These are phyloP conservation scores for Siderastrea siderea DNA, from an alignment of 92 coral and sea anemone species.

Conservation along the genomic window DNA sequence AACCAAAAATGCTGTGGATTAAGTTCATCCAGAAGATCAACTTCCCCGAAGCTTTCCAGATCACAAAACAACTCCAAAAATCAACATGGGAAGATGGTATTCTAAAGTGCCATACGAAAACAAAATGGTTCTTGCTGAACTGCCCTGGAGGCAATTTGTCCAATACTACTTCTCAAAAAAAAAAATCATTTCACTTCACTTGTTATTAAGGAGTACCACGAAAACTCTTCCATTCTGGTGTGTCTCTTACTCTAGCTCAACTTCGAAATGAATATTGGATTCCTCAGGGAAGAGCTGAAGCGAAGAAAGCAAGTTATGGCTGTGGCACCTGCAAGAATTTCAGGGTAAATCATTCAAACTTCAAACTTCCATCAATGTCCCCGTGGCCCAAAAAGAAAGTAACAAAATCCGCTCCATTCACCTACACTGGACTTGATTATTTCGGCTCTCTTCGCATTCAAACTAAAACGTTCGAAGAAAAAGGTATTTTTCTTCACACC, in stretches of 20 bases:
- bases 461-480: background rate
- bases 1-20: too few relatives aligned
- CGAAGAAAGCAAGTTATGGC: background rate
- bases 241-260: background rate
- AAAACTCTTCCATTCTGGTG: background rate
- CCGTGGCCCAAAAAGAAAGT: conserved; percentile 15
- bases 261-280: conserved; percentile 5
- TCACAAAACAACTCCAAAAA: too few relatives aligned
- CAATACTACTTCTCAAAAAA: too few relatives aligned
- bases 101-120: too few relatives aligned
- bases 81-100: too few relatives aligned
- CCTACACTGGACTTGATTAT: background rate
- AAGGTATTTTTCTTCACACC: background rate
- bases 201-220: too few relatives aligned
- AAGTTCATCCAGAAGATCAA: too few relatives aligned
- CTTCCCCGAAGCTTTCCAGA: too few relatives aligned
- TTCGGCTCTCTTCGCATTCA: background rate
- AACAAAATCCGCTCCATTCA: background rate
- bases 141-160: too few relatives aligned
- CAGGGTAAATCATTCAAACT: background rate
- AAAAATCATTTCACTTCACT: too few relatives aligned
- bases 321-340: background rate
- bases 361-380: conserved; percentile 6
- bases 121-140: too few relatives aligned
- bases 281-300: conserved; percentile 13